Base-by-base conservation (phyloP, 2,797 vertebrate genomes). In the Chaunax sp. region DNA sequence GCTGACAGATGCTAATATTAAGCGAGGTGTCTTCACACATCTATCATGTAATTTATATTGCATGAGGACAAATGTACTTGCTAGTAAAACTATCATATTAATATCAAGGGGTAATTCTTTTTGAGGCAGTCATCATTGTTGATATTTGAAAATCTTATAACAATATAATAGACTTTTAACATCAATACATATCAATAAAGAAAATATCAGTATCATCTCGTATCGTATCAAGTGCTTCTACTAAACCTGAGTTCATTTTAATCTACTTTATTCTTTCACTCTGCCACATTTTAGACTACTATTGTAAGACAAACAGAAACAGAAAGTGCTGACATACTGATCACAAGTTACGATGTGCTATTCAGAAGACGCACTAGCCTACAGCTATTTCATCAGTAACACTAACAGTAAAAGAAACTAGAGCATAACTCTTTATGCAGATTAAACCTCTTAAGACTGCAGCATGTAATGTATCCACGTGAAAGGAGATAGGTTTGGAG, bases 361-460 rank as follows among this genome's bases (percentile, higher is more conserved):
- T 86, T 85, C 78, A 86, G 75, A 81, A 78, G 51, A 84, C 71
- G 68, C 70, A 51, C 33, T 52, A 69, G 70, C 77, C 66, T 61
- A 35, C 55, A 77, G 66, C 75, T 61, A 47, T 69, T 71, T 71
- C 41, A 87, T 80, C 61, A 74, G 63, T 53, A 64, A 69, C 57
- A 72, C 25, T 53, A 25, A 54, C 49, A 62, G 33, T 54, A 45
- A 46, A 70, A 51, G 41, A 43, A 23, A 23, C 37, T 33, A 1
- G 18, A 45, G 54, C 12, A 1, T n/a, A 20, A 52, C 26, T 19
- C 22, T 77, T 43, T 58, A 33, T 7, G 20, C 57, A 59, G 47
- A 54, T 33, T 28, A 44, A 66, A 71, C 18, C n/a, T 19, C 33
- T 30, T 30, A 2, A 30, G 28, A 28, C 22, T 2, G 2, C 43